Conservation (phyloP, 2,888 invertebrate species). For the Cephus spinipes region DNA sequence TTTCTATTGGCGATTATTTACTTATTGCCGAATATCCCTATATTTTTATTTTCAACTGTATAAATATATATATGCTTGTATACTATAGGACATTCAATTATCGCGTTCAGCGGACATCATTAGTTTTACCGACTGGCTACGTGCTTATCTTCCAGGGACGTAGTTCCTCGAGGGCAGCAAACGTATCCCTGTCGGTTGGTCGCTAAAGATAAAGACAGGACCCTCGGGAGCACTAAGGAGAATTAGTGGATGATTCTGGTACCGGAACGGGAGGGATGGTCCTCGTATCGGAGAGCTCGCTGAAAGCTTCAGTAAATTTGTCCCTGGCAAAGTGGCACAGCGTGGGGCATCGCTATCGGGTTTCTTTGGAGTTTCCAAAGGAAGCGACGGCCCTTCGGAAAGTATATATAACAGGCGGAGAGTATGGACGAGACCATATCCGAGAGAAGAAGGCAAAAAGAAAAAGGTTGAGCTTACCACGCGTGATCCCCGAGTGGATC, state of each 20-base stretch:
- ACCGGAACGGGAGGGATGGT: conserved; percentile 17
- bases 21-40: neutral
- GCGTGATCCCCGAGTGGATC: neutral
- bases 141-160: neutral
- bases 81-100: neutral
- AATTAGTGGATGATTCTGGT: conserved; percentile 39
- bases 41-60: neutral
- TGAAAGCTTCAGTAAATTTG: conserved; percentile 30
- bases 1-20: neutral
- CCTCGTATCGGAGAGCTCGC: conserved; percentile 17
- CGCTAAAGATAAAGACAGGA: conserved; percentile 31
- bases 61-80: neutral
- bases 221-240: conserved; percentile 36
- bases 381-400: neutral
- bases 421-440: neutral
- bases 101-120: neutral
- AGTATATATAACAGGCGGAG: neutral
- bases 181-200: conserved; percentile 7
- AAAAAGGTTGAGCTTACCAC: neutral
- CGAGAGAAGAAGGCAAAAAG: neutral
- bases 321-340: conserved; percentile 13
- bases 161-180: neutral
- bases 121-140: neutral
- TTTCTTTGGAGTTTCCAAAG: neutral
- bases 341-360: neutral